phyloP scores from a whole-genome alignment of 2,888 invertebrate species.

The Dioctria rufipes region DNA sequence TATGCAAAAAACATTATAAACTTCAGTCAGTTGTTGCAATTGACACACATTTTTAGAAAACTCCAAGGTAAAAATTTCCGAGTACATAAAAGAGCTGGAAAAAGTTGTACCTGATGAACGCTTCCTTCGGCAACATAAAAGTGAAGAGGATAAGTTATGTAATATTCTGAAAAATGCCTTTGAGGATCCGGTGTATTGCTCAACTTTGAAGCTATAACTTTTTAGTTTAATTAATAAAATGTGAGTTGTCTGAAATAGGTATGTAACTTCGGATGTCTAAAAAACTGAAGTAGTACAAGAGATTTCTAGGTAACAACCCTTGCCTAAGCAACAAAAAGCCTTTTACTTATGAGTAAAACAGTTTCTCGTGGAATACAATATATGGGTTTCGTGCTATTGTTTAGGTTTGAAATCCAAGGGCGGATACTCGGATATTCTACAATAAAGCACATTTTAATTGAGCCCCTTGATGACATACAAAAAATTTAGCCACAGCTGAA shows the following conservation, averaged over 20 bases:
- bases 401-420: not conserved
- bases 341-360: not conserved
- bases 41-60: conserved; percentile 13
- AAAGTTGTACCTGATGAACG: conserved; percentile 6
- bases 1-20: not conserved
- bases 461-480: not conserved
- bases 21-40: conserved; percentile 1
- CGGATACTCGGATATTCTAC: not conserved
- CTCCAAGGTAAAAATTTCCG: not conserved
- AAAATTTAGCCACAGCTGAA: not conserved
- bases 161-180: conserved; percentile 4
- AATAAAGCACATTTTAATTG: not conserved
- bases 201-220: not conserved
- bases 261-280: not conserved
- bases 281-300: not conserved
- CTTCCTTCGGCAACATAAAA: not conserved
- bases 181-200: not conserved
- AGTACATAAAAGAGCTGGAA: not conserved
- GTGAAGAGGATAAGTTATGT: conserved; percentile 3
- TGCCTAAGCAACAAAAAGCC: not conserved
- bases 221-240: conserved; percentile 22
- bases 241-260: conserved; percentile 9
- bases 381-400: not conserved
- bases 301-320: not conserved
- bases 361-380: not conserved